phyloP scores from a whole-genome alignment of 2,888 invertebrate species.

The Strigamia transsilvanica region DNA sequence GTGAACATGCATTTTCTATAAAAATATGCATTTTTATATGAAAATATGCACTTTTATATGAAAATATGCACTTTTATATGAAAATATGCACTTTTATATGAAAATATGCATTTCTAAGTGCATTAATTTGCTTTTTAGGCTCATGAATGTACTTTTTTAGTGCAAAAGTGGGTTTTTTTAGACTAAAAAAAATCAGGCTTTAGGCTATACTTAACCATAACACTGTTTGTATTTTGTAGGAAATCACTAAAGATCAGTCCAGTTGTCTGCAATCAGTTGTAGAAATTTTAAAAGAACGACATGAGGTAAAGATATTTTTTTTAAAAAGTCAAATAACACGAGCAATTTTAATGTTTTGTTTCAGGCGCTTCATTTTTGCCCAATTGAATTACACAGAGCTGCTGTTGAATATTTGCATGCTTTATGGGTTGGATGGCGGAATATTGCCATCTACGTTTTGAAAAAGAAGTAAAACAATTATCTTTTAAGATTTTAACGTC shows the following conservation, averaged over 20 bases:
- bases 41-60: no score
- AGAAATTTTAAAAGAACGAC: constrained; percentile 51
- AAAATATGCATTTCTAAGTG: no score
- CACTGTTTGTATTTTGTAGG: constrained; percentile 5
- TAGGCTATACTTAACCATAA: no score
- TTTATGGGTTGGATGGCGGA: constrained; percentile 51
- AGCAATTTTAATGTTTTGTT: constrained; percentile 13
- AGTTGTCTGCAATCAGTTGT: constrained; percentile 51
- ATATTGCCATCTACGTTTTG: constrained; percentile 50
- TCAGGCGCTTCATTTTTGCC: constrained; percentile 52
- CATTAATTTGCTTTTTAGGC: no score
- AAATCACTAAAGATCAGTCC: constrained; percentile 50
- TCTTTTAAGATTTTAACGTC: background rate
- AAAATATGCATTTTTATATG: no score
- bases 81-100: no score
- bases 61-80: no score
- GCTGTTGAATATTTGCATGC: constrained; percentile 52
- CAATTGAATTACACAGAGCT: constrained; percentile 33
- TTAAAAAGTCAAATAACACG: background rate
- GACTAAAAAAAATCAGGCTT: background rate
- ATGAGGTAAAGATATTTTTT: background rate
- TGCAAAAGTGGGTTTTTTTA: background rate
- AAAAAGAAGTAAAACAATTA: constrained; percentile 50
- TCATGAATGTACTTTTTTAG: no score
- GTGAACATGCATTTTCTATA: no score